Evolutionary conservation across 2,888 invertebrate genomes (phyloP).

Genomic region (Stenolophus ochropezus): DNA sequence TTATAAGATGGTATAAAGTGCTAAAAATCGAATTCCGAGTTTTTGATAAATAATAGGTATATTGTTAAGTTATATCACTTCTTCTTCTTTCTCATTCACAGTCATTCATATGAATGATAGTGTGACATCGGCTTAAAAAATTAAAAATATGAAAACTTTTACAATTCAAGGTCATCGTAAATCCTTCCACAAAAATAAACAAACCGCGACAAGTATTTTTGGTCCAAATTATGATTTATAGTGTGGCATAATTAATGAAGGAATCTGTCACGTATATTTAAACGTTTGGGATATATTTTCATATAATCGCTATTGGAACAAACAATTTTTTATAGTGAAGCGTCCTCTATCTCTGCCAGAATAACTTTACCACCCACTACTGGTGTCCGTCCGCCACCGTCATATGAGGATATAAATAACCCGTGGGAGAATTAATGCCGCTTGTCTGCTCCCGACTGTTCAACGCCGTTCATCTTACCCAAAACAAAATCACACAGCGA

Average conservation of each 20-base stretch:
- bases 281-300: constrained; percentile 17
- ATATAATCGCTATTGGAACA: constrained; percentile 42
- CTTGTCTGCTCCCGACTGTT: constrained; percentile 43
- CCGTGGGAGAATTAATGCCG: constrained; percentile 22
- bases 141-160: neutral
- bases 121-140: neutral
- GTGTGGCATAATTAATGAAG: constrained; percentile 1
- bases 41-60: too few relatives aligned
- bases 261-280: constrained; percentile 32
- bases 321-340: constrained; percentile 40
- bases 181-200: constrained; percentile 26
- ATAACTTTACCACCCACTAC: constrained; percentile 37
- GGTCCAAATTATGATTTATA: constrained; percentile 37
- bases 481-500: constrained; percentile 17
- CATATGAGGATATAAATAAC: constrained; percentile 40
- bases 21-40: too few relatives aligned
- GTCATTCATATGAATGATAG: too few relatives aligned
- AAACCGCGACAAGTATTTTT: constrained; percentile 22
- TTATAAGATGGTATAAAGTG: too few relatives aligned
- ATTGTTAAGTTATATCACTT: too few relatives aligned
- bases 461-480: constrained; percentile 25
- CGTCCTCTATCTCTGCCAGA: constrained; percentile 29
- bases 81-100: too few relatives aligned
- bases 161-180: constrained; percentile 15
- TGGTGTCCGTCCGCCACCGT: neutral